Evolutionary conservation across 2,797 vertebrate species (phyloP), one percentile per base, ranked within the genome.

Genomic region (Periophthalmus magnuspinnatus): DNA sequence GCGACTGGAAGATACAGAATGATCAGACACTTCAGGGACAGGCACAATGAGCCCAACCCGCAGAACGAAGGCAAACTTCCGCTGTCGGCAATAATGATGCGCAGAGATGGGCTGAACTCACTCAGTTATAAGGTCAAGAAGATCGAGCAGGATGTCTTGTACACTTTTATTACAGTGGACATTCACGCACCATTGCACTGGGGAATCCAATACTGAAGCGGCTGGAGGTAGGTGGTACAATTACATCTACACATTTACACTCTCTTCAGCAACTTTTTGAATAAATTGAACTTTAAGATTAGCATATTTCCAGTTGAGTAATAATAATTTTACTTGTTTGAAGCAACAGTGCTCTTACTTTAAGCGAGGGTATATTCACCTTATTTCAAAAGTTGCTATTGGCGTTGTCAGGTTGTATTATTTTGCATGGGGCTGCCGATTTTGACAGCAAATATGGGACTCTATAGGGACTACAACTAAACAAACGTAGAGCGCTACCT

Each of bases 41-140:
- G 71, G 59, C 94, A 97, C 84, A 99, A 99, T 0, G 95, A 97
- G 3, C 86, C 91, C 11, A 97, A 97, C 79, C 96, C 96, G 0
- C 77, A 92, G 55, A 97, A 96, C 84, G 93, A 95, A 8, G 65
- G 2, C 22, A 90, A 90, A 81, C 75, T 93, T 22, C 0, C 2
- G 0, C 22, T 68, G 4, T 90, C 91, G 1, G 0, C 63, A 73
- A 13, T 76, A 17, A 93, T 92, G 11, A 97, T 99, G 94, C 70
- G 82, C 8, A 84, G 9, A 0, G 97, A 98, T 0, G 97, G 96
- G 6, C 80, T 98, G 83, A 97, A 95, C 79, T 81, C 93, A 8
- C 91, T 98, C 6, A 84, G 76, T 0, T 98, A 98, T 83, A 81
- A 89, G n/a, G 94, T 97, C 56, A 80, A 93, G 74, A 81, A 88